Conservation (phyloP, 2,888 invertebrate species). For the Lordiphosa andalusiaca region DNA sequence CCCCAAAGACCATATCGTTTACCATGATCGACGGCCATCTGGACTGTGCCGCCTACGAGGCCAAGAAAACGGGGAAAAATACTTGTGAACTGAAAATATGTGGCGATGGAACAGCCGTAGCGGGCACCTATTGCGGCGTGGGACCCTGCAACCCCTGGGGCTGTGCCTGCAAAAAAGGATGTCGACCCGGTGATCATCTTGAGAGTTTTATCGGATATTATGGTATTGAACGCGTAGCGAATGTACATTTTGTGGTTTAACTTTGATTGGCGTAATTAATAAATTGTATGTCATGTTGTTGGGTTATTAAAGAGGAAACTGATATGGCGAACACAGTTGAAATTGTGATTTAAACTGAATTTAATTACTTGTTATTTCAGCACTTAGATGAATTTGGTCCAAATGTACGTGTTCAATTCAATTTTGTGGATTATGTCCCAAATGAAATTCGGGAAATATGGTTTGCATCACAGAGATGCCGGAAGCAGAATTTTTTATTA, state of each 20-base stretch:
- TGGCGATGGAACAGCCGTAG: not conserved
- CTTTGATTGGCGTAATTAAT: not conserved
- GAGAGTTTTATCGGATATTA: not conserved
- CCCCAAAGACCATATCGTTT: not conserved
- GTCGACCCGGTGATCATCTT: not conserved
- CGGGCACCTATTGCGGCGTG: constrained; percentile 8
- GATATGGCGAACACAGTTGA: too few relatives aligned
- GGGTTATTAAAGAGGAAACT: too few relatives aligned
- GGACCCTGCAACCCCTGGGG: constrained; percentile 13
- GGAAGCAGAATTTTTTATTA: too few relatives aligned
- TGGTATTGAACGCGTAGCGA: not conserved
- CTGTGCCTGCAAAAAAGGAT: constrained; percentile 8
- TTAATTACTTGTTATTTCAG: too few relatives aligned
- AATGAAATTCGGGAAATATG: too few relatives aligned
- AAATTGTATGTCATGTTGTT: not conserved
- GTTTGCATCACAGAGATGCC: too few relatives aligned
- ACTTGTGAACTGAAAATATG: constrained; percentile 9
- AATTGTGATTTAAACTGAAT: too few relatives aligned
- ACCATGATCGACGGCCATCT: not conserved
- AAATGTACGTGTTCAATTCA: too few relatives aligned
- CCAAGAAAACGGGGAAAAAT: not conserved
- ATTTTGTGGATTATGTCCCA: too few relatives aligned
- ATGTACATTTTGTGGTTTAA: not conserved
- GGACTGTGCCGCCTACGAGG: not conserved
- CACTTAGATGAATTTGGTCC: too few relatives aligned